A percentile compares a stretch with the other conserved stretches of the same genome.
phyloP scores from a whole-genome alignment of 2,888 invertebrate species.

The Drosophila recens region DNA sequence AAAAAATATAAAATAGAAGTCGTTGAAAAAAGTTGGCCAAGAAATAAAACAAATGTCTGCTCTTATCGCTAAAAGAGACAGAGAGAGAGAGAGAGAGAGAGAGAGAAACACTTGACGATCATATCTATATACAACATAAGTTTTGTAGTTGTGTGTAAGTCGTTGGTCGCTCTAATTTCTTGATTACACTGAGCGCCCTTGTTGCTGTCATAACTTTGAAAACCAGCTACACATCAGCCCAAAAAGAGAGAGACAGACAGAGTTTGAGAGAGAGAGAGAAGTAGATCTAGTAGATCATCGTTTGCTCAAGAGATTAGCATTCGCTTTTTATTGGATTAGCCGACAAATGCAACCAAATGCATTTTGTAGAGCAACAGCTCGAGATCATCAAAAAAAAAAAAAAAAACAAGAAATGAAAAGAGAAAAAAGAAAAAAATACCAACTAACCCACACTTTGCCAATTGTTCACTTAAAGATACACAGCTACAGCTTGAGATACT shows the following conservation, averaged over 20 bases:
- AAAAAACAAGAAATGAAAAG: neutral
- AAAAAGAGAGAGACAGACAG: neutral
- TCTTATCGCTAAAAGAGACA: conserved; percentile 35
- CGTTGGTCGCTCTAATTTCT: conserved; percentile 68
- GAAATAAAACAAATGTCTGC: conserved; percentile 45
- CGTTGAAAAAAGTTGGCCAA: conserved; percentile 36
- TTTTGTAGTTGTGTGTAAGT: conserved; percentile 6
- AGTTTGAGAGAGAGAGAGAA: conserved; percentile 5
- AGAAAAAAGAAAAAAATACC: neutral
- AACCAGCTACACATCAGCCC: conserved; percentile 20
- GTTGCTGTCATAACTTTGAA: conserved; percentile 24
- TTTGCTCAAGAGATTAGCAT: conserved; percentile 70
- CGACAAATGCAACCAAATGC: conserved; percentile 42
- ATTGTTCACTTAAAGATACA: conserved; percentile 28
- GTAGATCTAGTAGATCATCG: conserved; percentile 15
- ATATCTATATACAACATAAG: conserved; percentile 1
- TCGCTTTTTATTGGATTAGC: conserved; percentile 47
- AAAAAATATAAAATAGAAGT: conserved; percentile 19
- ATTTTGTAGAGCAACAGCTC: conserved; percentile 6
- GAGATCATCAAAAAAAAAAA: neutral
- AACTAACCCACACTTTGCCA: conserved; percentile 19
- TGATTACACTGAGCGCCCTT: conserved; percentile 62
- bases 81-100: conserved; percentile 1
- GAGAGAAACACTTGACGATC: conserved; percentile 40
- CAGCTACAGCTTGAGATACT: conserved; percentile 14